phyloP scores from a whole-genome alignment of 2,113 vertebrate species.

The Daphoenositta chrysoptera region DNA sequence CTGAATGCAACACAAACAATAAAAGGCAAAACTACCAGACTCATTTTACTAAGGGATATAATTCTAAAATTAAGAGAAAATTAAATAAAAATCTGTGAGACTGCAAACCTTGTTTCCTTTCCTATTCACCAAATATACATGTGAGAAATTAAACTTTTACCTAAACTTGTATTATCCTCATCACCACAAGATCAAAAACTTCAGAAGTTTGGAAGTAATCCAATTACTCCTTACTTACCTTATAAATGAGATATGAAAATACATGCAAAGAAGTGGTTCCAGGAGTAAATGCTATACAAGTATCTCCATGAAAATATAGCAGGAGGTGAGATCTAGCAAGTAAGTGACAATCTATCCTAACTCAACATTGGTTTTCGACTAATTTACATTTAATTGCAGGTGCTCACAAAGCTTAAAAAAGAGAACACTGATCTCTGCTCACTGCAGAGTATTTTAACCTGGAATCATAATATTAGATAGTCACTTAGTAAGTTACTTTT shows the following conservation, averaged over 20 bases:
- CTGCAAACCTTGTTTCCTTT: background rate
- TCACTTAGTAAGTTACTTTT: background rate
- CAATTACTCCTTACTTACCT: background rate
- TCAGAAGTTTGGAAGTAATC: background rate
- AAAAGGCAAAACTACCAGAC: background rate
- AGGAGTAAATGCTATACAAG: background rate
- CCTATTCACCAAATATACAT: rapidly evolving
- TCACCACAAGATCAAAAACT: background rate
- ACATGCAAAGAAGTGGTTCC: background rate
- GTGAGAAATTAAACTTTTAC: background rate
- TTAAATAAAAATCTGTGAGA: background rate
- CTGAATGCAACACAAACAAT: background rate
- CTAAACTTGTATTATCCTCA: background rate
- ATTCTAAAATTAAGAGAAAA: background rate
- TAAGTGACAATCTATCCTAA: background rate
- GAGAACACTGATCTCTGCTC: background rate
- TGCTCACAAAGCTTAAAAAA: background rate
- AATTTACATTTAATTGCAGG: background rate
- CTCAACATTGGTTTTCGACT: background rate
- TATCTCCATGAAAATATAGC: background rate
- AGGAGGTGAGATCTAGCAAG: background rate
- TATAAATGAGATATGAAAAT: background rate
- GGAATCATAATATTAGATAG: background rate
- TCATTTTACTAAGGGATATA: background rate
- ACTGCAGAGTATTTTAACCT: background rate